phyloP scores from a whole-genome alignment of 2,888 invertebrate genomes.

The Copidosoma aretas region DNA sequence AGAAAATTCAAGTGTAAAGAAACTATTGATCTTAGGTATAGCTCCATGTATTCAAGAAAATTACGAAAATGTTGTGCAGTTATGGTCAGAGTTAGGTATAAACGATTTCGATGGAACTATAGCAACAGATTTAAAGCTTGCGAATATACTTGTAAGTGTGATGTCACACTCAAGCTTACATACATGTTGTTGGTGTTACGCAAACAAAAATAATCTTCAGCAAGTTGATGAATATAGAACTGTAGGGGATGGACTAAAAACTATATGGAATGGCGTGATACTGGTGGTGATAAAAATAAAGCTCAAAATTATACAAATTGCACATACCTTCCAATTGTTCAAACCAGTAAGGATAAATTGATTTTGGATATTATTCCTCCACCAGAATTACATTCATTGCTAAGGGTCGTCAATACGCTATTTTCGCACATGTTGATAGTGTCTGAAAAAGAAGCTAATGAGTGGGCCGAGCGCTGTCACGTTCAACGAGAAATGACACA shows the following conservation, averaged over 20 bases:
- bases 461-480: no score
- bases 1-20: not conserved
- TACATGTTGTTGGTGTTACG: not conserved
- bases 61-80: no score
- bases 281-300: not conserved
- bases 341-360: not conserved
- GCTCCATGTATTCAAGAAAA: no score
- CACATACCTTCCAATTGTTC: constrained; percentile 7
- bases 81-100: no score
- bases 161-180: no score
- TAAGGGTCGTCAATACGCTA: not conserved
- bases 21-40: no score
- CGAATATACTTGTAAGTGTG: no score
- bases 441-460: no score
- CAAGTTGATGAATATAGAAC: constrained; percentile 6
- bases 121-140: no score
- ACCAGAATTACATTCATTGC: not conserved
- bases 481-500: no score
- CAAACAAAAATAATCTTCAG: not conserved
- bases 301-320: constrained; percentile 1
- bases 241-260: not conserved
- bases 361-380: not conserved
- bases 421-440: no score
- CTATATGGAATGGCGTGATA: not conserved
- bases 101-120: no score